These are phyloP conservation scores for Phacellophora camtschatica DNA, from an alignment of 30 jellyfish, hydroid and myxozoan genomes.

Conservation along the genomic window DNA sequence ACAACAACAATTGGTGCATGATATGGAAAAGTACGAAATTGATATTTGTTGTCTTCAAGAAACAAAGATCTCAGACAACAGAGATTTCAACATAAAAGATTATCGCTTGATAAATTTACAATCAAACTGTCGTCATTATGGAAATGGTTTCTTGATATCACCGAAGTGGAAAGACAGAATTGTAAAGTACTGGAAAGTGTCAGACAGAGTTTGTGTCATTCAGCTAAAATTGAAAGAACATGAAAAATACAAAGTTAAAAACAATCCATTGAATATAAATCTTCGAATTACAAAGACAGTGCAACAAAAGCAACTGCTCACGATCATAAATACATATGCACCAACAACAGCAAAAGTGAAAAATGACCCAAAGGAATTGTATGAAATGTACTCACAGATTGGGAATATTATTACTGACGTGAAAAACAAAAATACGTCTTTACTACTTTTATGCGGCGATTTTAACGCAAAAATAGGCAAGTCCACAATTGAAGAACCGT, in stretches of 20 bases:
- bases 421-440: neutral
- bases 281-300: neutral
- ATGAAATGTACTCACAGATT: slow-evolving; percentile 1
- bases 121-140: slow-evolving; percentile 7
- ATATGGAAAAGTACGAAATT: neutral
- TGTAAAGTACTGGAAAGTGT: slow-evolving; percentile 18
- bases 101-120: neutral
- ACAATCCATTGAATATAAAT: slow-evolving; percentile 13
- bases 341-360: slow-evolving; percentile 36
- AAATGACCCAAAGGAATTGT: neutral
- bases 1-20: slow-evolving; percentile 1
- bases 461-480: slow-evolving; percentile 41
- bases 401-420: neutral
- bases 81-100: neutral
- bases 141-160: slow-evolving; percentile 1
- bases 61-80: slow-evolving; percentile 1
- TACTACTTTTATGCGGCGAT: slow-evolving; percentile 11
- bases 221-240: slow-evolving; percentile 1
- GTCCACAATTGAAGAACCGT: neutral
- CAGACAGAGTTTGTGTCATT: slow-evolving; percentile 28
- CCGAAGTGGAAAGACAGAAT: slow-evolving; percentile 21
- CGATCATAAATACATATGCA: slow-evolving; percentile 32
- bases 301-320: slow-evolving; percentile 26
- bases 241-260: slow-evolving; percentile 16
- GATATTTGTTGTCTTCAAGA: slow-evolving; percentile 1